phyloP scores from a whole-genome alignment of 1,140 invertebrate species.

The Caenorhabditis briggsae region DNA sequence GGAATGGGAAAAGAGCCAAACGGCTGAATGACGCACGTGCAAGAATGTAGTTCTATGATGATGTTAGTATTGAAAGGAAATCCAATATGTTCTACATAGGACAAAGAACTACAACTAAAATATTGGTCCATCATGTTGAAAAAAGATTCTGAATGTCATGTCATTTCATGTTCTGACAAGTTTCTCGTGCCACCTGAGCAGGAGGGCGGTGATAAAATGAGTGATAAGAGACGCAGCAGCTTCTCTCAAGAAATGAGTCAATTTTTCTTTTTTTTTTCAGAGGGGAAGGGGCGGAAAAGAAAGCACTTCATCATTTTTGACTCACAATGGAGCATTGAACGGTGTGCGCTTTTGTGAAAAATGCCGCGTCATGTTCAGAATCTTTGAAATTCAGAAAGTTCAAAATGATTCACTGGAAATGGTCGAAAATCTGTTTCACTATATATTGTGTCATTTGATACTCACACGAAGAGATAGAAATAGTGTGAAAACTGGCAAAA shows the following conservation, averaged over 20 bases:
- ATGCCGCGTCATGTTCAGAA: background rate
- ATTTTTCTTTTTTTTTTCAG: slow-evolving; percentile 34
- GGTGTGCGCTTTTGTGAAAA: background rate
- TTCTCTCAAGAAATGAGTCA: slow-evolving; percentile 49
- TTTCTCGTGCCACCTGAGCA: slow-evolving; percentile 42
- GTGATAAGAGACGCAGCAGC: slow-evolving; percentile 25
- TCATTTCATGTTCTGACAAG: slow-evolving; percentile 38
- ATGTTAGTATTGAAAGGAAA: slow-evolving; percentile 23
- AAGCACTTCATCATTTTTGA: slow-evolving; percentile 23
- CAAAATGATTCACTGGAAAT: background rate
- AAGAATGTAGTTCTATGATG: slow-evolving; percentile 14
- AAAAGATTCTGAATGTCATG: background rate
- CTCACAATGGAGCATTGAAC: slow-evolving; percentile 23
- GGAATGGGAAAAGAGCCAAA: background rate
- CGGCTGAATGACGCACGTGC: slow-evolving; percentile 1
- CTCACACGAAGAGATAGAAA: background rate
- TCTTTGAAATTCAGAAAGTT: background rate
- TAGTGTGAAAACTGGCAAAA: slow-evolving; percentile 1
- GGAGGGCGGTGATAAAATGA: background rate
- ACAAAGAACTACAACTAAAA: slow-evolving; percentile 2
- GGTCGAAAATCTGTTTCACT: slow-evolving; percentile 2
- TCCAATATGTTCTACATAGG: background rate
- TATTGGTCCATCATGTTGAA: background rate
- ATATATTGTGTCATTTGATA: background rate
- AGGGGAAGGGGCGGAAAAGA: background rate